Conservation (phyloP, 2,888 invertebrate species). For the Aphodius sticticus region DNA sequence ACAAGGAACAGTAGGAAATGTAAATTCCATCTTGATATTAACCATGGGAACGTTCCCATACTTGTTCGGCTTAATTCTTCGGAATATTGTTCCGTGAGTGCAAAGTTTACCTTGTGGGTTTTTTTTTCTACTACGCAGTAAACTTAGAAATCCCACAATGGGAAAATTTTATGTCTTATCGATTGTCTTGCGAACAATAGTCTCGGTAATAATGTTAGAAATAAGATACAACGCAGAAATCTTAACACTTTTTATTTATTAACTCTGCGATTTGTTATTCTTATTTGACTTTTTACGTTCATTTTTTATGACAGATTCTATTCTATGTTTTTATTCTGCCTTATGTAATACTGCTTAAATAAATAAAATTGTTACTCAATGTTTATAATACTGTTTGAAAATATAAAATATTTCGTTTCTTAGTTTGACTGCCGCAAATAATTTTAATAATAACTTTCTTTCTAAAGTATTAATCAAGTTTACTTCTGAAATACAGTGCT, state of each 20-base stretch:
- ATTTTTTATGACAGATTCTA: too few relatives aligned
- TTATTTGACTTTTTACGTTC: too few relatives aligned
- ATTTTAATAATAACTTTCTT: too few relatives aligned
- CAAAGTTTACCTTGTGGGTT: background rate
- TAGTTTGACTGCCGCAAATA: too few relatives aligned
- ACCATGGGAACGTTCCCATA: background rate
- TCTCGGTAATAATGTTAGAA: background rate
- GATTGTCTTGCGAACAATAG: background rate
- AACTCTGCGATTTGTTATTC: background rate
- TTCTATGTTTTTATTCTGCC: too few relatives aligned
- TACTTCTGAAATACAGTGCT: too few relatives aligned
- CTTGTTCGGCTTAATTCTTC: background rate
- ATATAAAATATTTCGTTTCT: too few relatives aligned
- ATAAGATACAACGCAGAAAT: background rate
- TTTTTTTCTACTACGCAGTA: background rate
- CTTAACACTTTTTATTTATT: background rate
- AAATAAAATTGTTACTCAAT: too few relatives aligned
- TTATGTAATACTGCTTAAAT: too few relatives aligned
- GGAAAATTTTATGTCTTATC: background rate
- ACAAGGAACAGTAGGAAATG: slow-evolving; percentile 4
- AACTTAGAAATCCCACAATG: background rate
- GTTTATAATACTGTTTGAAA: too few relatives aligned
- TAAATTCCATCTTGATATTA: background rate
- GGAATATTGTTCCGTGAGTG: slow-evolving; percentile 4
- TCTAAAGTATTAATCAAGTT: too few relatives aligned